Evolutionary conservation across 2,113 vertebrate species (phyloP).

Genomic region (Charina bottae): DNA sequence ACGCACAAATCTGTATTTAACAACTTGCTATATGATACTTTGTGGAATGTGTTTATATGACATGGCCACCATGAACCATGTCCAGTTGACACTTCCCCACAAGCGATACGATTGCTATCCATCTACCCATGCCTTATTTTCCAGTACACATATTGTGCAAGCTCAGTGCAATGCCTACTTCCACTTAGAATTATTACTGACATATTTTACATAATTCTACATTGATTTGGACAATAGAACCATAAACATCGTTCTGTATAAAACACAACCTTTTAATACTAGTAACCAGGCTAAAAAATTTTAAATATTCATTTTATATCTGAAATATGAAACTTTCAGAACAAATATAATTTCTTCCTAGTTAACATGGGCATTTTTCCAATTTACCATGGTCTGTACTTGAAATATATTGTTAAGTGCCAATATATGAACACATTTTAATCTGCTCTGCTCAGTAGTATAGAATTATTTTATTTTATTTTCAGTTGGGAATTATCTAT

Average conservation of each 20-base stretch:
- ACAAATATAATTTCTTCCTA: background rate
- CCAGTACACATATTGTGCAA: background rate
- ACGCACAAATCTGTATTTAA: background rate
- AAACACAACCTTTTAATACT: background rate
- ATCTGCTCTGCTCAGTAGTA: background rate
- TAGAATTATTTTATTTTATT: constrained; percentile 43
- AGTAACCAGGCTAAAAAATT: background rate
- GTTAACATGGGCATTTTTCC: background rate
- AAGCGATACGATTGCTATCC: background rate
- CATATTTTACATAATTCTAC: background rate
- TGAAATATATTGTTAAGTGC: background rate
- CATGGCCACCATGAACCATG: background rate
- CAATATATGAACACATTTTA: background rate
- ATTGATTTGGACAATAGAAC: background rate
- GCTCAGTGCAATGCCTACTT: background rate
- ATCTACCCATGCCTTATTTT: background rate
- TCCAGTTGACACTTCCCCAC: background rate
- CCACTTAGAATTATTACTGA: background rate
- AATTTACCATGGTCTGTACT: background rate
- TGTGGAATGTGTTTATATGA: background rate
- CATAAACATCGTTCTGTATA: background rate
- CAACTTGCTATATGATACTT: background rate
- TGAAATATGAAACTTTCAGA: background rate
- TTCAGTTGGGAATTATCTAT: constrained; percentile 95
- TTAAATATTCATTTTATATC: background rate